A percentile compares a stretch with the other conserved stretches of the same genome.
These are phyloP conservation scores for Brenthis daphne DNA, from an alignment of 2,888 invertebrate species.

Conservation along the genomic window DNA sequence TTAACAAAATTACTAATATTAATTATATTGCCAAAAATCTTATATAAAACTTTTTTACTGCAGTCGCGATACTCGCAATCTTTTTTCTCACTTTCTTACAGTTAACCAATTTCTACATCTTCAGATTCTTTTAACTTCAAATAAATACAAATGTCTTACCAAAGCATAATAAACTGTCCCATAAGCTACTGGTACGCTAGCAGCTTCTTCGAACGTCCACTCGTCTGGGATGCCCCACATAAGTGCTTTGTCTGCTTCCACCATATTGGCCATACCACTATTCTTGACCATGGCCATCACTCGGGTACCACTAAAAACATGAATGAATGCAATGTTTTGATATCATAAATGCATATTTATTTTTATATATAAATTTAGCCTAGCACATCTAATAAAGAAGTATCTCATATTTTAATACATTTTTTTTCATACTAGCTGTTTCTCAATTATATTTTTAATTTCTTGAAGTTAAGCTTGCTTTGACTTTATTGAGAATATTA, in stretches of 20 bases:
- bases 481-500: neutral
- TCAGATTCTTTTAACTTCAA: neutral
- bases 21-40: too few relatives aligned
- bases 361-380: too few relatives aligned
- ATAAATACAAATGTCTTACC: conserved; percentile 47
- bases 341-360: too few relatives aligned
- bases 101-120: neutral
- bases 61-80: neutral
- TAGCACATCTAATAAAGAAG: too few relatives aligned
- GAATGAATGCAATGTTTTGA: neutral
- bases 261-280: conserved; percentile 83
- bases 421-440: too few relatives aligned
- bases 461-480: neutral
- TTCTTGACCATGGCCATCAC: conserved; percentile 85
- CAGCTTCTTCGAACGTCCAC: conserved; percentile 89
- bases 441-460: too few relatives aligned
- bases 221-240: conserved; percentile 87
- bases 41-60: neutral
- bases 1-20: too few relatives aligned
- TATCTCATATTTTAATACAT: too few relatives aligned
- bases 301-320: conserved; percentile 75
- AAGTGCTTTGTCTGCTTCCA: conserved; percentile 79
- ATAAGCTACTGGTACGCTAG: conserved; percentile 91
- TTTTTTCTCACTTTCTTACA: neutral
- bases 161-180: conserved; percentile 83